Conservation (phyloP, 2,888 invertebrate genomes). For the Lacanobia wlatinum region DNA sequence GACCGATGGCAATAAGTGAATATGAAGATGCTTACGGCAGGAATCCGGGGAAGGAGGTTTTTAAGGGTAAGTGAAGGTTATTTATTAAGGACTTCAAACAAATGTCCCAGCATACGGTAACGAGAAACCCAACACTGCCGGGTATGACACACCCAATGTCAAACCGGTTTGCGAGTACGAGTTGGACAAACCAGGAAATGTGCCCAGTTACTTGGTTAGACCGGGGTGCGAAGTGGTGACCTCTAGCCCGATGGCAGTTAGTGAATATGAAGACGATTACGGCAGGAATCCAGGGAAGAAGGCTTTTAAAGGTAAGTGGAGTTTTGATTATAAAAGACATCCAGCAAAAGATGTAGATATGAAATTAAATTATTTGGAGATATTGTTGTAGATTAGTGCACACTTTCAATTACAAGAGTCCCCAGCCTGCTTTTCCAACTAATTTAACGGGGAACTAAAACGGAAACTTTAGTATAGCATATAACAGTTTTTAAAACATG, state of each 20-base stretch:
- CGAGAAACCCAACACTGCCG: constrained; percentile 51
- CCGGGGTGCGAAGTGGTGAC: constrained; percentile 82
- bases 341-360: no score
- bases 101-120: constrained; percentile 52
- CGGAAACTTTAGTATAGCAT: no score
- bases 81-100: no score
- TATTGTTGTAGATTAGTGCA: no score
- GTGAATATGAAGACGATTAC: constrained; percentile 76
- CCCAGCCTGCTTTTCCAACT: no score
- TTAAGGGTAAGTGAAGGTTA: no score
- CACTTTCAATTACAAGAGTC: no score
- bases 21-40: constrained; percentile 74
- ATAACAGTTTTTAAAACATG: no score
- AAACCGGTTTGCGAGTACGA: constrained; percentile 86
- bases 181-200: constrained; percentile 77
- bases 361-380: no score
- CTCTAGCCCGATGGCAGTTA: constrained; percentile 82
- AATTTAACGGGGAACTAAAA: no score
- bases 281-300: constrained; percentile 73
- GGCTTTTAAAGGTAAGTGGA: constrained; percentile 79
- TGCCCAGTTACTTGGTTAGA: constrained; percentile 78
- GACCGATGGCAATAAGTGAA: constrained; percentile 81
- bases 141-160: constrained; percentile 67
- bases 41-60: constrained; percentile 74
- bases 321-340: no score